Evolutionary conservation across 2,797 vertebrate species (phyloP), one percentile per base, ranked within the genome.

Genomic region (Aphelocoma californica): DNA sequence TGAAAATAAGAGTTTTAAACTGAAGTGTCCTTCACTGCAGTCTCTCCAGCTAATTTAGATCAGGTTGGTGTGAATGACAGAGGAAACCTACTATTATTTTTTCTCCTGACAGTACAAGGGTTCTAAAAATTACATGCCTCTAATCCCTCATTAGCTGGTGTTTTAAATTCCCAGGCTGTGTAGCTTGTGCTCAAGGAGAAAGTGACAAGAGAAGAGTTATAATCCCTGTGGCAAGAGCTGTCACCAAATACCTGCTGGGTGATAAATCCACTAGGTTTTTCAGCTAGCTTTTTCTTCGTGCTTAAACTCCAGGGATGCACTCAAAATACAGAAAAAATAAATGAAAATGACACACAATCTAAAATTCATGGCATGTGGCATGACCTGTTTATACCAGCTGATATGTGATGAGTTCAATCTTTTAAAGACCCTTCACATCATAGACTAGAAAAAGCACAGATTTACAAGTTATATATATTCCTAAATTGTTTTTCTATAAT

Each of bases 181-280:
- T 40, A 78, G 65, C 54, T 82, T 67, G 77, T 32, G 42, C 82
- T 88, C 38, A 90, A 95, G 92, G 94, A 96, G 90, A 95, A 94
- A 91, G 61, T 88, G 93, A 94, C 80, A 88, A 75, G 73, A 81
- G 67, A 91, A 95, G 72, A 96, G 81, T 84, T 89, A 90, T 77
- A 90, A 93, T 94, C 88, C 84, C 40, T 6, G 34, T 61, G 38
- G 95, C 82, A 79, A 73, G 70, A 93, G 88, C 91, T 88, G 72
- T 91, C 87, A 92, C 90, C 29, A 18, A 93, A 77, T 85, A 92
- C 94, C 92, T 84, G 53, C 81, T 94, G 91, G 78, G 75, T 94
- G 80, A 96, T 84, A 95, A 96, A 97, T 96, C 60, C 92, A 88
- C 81, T 17, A 84, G 92, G 56, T 88, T 92, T 93, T 92, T 90